Conservation (phyloP, 2,888 invertebrate species). For the Limnephilus rhombicus region DNA sequence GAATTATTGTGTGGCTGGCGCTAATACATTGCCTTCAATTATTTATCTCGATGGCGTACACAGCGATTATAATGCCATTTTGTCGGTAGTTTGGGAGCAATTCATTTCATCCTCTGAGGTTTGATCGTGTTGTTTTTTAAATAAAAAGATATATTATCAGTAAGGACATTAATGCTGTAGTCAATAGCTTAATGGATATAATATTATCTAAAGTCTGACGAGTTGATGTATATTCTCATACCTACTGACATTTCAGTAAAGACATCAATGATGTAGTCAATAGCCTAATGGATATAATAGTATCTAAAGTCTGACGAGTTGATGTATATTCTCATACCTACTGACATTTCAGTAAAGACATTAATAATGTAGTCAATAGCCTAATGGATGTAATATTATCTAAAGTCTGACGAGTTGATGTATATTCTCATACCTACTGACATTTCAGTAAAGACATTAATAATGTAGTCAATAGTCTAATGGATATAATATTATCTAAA, state of each 20-base stretch:
- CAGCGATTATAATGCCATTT: neutral
- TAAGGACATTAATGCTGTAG: neutral
- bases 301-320: neutral
- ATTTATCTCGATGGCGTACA: conserved; percentile 45
- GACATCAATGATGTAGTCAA: neutral
- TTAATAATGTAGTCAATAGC: neutral
- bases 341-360: neutral
- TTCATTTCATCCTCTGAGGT: neutral
- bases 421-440: neutral
- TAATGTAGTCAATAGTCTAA: neutral
- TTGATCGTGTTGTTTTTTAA: neutral
- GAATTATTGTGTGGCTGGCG: conserved; percentile 55
- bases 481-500: neutral
- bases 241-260: neutral
- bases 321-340: neutral
- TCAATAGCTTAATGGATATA: neutral
- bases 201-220: neutral
- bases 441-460: neutral
- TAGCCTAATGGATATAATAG: neutral
- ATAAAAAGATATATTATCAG: neutral
- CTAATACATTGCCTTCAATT: conserved; percentile 50
- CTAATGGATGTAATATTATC: neutral
- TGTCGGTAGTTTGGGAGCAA: neutral
- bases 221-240: neutral
- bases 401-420: neutral